phyloP scores from a whole-genome alignment of 2,888 invertebrate species.

The Eupithecia dodoneata region DNA sequence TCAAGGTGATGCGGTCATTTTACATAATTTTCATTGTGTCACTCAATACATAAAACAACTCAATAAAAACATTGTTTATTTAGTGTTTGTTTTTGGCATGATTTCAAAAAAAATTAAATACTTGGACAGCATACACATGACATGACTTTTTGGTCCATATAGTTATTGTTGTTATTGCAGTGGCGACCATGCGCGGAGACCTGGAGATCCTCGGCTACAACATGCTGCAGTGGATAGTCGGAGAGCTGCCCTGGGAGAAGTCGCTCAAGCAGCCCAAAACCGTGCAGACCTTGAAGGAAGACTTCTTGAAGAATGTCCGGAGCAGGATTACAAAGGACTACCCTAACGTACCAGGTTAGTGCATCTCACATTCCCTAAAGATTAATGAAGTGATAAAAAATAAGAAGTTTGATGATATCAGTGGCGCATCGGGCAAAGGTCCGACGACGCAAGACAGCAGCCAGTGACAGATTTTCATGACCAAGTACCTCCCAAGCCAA shows the following conservation, averaged over 20 bases:
- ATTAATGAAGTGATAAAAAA: no score
- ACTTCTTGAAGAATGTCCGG: conserved; percentile 85
- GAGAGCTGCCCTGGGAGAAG: conserved; percentile 93
- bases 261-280: conserved; percentile 83
- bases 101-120: no score
- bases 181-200: conserved; percentile 94
- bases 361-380: background rate
- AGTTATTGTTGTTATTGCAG: conserved; percentile 57
- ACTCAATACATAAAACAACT: no score
- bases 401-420: no score
- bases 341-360: conserved; percentile 65
- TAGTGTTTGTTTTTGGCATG: no score
- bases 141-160: background rate
- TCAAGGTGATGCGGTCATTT: no score
- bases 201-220: conserved; percentile 97
- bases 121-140: background rate
- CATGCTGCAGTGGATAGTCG: conserved; percentile 95
- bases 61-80: no score
- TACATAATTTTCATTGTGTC: no score
- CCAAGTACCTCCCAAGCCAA: no score
- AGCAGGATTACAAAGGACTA: conserved; percentile 70
- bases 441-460: no score
- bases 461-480: no score
- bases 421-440: no score
- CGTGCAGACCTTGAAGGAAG: conserved; percentile 88